Base-by-base conservation (phyloP, 2,797 vertebrate genomes). In the Ibycter americanus region DNA sequence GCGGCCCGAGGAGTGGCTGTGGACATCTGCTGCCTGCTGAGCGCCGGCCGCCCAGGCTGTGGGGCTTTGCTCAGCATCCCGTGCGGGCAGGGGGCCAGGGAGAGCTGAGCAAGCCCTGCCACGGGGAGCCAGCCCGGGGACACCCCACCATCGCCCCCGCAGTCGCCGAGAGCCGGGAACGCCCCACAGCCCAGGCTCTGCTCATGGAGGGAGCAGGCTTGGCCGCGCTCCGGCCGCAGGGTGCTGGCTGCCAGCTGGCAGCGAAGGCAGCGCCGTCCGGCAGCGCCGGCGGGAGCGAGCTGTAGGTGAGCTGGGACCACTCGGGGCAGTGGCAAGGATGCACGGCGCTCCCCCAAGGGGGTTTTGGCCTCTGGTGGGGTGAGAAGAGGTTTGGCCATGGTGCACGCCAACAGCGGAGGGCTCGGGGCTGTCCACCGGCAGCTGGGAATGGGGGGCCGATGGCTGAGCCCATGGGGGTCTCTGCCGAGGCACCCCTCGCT, bases 361-460 rank as follows among this genome's bases (percentile, higher is more conserved):
- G 4, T 6, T 72, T 71, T 12, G 49, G 47, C 42, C 54, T 79
- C 74, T 3, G 15, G 38, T 0, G 1, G 51, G 18, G 6, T 47
- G 8, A 15, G 54, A 85, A 55, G 71, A 56, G 59, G 1, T 34
- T 40, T 42, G 82, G 36, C 27, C 14, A 0, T 1, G 70, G 52
- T 1, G 36, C 14, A 1, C 0, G 4, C 31, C 4, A 2, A 14
- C 0, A 5, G 8, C 4, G 15, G 12, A 46, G 56, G 18, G n/a
- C 38, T 36, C 2, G 4, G 58, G 29, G 21, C 12, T 38, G 77
- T 19, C 68, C 27, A 4, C 1, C 0, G 0, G 31, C 4, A 1
- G 34, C 49, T 44, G 89, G 51, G 63, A 59, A 18, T 15, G 4
- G 8, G 1, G 22, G 18, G 27, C 21, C 0, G 0, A 0, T 2